phyloP scores from a whole-genome alignment of 2,888 invertebrate genomes.

The Brenthis ino region DNA sequence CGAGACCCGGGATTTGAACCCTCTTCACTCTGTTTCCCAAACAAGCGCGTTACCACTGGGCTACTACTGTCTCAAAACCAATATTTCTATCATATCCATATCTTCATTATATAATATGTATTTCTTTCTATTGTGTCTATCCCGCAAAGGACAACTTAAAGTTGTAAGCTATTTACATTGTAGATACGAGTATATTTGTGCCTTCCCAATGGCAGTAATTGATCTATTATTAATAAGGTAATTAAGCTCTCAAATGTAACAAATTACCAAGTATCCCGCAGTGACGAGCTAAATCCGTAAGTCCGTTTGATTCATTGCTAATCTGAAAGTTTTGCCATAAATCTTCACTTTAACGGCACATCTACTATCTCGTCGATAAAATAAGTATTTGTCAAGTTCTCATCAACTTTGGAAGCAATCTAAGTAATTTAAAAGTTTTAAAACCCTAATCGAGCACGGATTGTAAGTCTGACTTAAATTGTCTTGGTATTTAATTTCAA shows the following conservation, averaged over 20 bases:
- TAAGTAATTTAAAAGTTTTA: conserved; percentile 27
- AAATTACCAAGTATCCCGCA: conserved; percentile 17
- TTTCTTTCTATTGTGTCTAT: too few species aligned
- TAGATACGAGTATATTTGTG: too few species aligned
- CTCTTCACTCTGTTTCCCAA: too few species aligned
- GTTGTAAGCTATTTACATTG: too few species aligned
- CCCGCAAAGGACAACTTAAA: too few species aligned
- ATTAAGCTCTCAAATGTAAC: conserved; percentile 4
- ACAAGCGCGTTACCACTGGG: too few species aligned
- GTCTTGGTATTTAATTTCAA: neutral
- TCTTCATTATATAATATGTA: too few species aligned
- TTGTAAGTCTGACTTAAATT: neutral
- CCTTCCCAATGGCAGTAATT: too few species aligned
- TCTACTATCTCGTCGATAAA: conserved; percentile 41
- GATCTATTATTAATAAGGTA: neutral
- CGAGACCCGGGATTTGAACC: too few species aligned
- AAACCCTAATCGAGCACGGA: conserved; percentile 5
- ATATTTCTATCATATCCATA: too few species aligned
- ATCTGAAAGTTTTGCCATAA: conserved; percentile 44
- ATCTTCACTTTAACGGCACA: conserved; percentile 42
- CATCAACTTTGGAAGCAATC: conserved; percentile 29
- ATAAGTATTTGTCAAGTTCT: conserved; percentile 36
- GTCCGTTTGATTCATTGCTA: conserved; percentile 42
- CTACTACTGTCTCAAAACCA: too few species aligned
- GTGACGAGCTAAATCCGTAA: conserved; percentile 32